Base-by-base conservation (phyloP, 2,113 vertebrate species). In the Cygnus atratus region DNA sequence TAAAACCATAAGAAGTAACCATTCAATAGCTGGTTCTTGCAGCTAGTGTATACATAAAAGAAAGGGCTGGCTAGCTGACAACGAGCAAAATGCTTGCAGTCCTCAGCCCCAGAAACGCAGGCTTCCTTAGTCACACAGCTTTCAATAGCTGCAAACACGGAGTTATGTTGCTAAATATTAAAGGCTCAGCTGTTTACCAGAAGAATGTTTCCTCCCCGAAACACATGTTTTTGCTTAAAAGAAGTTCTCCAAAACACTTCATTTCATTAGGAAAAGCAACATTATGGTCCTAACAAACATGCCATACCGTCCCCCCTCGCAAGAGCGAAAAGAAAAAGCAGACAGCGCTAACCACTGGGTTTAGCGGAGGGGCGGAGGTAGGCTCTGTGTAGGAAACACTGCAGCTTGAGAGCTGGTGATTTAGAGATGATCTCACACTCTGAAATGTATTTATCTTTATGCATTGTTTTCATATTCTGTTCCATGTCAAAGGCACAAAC, bases 191-290 rank as follows among this genome's bases (percentile, higher is more conserved):
- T 96, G 95, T 95, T 95, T 94, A 96, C 96, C 96, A 97, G 87
- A 96, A 96, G 87, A 97, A 96, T 96, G 76, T 92, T 94, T 95
- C 92, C 91, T 95, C 93, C 78, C 80, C 55, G 71, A 63, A 93
- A 96, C 96, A 96, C 92, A 97, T 97, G 95, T 81, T 96, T 97
- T 96, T 93, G 91, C 95, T 97, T 97, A 96, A 94, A 95, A 96
- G 65, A 88, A 92, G 88, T 97, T 87, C 90, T 95, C 82, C 3
- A 82, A 91, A 96, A 73, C 71, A 66, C 84, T 96, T 95, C 59
- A 89, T 95, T 96, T 96, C 90, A 90, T 97, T 97, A 93, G 74
- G 6, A 7, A 91, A 91, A 35, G 87, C 90, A 93, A 85, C 66
- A 7, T 58, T 92, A 55, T 62, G 89, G 71, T 73, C 63, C 77